Base-by-base conservation (phyloP, 2,888 invertebrate genomes). In the Pantelozetes paolii region DNA sequence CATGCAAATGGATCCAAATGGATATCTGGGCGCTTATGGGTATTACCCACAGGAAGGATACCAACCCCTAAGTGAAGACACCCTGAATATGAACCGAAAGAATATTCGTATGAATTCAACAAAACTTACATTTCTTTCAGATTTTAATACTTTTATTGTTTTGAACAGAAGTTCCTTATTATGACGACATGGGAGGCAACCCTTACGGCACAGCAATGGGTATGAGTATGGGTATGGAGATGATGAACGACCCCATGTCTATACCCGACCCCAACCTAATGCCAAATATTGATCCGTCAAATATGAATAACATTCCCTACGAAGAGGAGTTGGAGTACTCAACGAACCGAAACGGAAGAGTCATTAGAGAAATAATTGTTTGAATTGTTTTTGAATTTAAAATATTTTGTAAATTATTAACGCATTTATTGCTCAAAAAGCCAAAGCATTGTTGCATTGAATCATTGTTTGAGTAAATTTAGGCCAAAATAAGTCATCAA, bases 301-400 rank as follows among this genome's bases (percentile, higher is more conserved):
- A 40, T 42, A 69, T 69, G 40, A 71, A 59, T 59, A 71, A 74
- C 62, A 40, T 71, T 18, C 59, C 74, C 3, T 69, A 50, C 23
- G 72, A 62, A 36, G 73, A 73, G 40, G 75, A 73, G 32, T 26
- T 59, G 6, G 75, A 73, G 20, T 75, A 75, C 28, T 32, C 67
- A 6, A 42, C 67, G 28, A 71, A 71, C 80, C 88, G 94, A 82
- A 91, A 91, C 81, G 88, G 94, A 79, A 87, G 94, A 82, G 93
- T 94, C 83, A 94, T 94, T 81, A 88, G 94, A 80, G 94, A 94
- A 85, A 94, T 94, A 84, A 94, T 94, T 84, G 94, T 94, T 45
- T 74, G 70, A 45, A 36, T 59, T 59, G 15, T 18, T 59, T 59
- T 30, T n/a, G 18, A 32, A 30, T 32, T 36, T 36, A 36, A 36